Evolutionary conservation across 2,888 invertebrate species (phyloP), one percentile per base, ranked within the genome.

Genomic region (Tetrapedia diversipes): DNA sequence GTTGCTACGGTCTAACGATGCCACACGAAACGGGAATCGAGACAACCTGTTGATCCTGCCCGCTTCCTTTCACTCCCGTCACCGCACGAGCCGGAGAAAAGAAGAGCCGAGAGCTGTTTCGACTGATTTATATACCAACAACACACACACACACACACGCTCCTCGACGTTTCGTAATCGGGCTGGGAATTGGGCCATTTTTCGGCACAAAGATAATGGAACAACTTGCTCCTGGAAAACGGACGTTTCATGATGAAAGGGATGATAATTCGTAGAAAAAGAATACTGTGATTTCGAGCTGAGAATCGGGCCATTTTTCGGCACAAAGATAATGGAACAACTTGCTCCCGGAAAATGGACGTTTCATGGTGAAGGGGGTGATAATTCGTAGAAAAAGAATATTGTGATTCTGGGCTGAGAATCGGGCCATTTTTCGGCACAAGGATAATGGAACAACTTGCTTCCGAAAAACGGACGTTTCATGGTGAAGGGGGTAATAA

Each of bases 21-120:
- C 41, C 59, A 60, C 59, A 49, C 75, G 80, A 83, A 81, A 80
- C 70, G 83, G 76, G 82, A 65, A 80, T 77, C 79, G 69, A 73
- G 77, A 63, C 84, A 86, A 86, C 86, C 84, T 86, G 86, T 86
- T 85, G 86, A 84, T 86, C 78, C 77, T 78, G 65, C 56, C n/a
- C 37, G 82, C 85, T 76, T 80, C 86, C 86, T 86, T 86, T 86
- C 86, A 85, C 86, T 86, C 68, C 57, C 47, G 16, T n/a, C n/a
- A 10, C 43, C 16, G 41, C 69, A 27, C 37, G 27, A 47, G 6
- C 34, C 29, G 34, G 41, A 72, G 56, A 45, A 69, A 39, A 56
- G 59, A 68, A 41, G 57, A 59, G 24, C 39, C 53, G 54, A 53
- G 29, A 53, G 29, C 27, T 39, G 27, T 43, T 67, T 56, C 22